Conservation (phyloP, 1,140 invertebrate genomes). For the Drosophila setifemur region DNA sequence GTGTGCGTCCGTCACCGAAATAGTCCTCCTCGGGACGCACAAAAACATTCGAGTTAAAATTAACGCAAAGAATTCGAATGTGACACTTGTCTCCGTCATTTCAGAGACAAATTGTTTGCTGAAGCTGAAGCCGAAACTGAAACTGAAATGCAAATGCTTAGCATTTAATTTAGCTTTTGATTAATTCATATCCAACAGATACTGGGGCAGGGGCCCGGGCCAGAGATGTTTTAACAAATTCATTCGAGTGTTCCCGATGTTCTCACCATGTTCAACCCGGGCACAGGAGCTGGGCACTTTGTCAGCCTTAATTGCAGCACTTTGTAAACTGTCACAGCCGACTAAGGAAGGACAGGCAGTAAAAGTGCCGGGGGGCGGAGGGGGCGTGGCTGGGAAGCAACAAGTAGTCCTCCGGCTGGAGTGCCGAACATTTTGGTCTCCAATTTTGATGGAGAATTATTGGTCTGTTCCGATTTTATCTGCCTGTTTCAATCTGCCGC, state of each 20-base stretch:
- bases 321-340: constrained; percentile 73
- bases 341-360: constrained; percentile 3
- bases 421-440: not conserved
- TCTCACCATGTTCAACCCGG: constrained; percentile 34
- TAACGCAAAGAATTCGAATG: constrained; percentile 24
- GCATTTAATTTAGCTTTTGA: constrained; percentile 39
- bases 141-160: constrained; percentile 31
- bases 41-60: not conserved
- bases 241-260: constrained; percentile 58
- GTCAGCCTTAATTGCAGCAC: constrained; percentile 77
- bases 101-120: constrained; percentile 44
- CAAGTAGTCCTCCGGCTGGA: constrained; percentile 34
- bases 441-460: constrained; percentile 66
- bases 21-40: constrained; percentile 14
- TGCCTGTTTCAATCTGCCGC: constrained; percentile 6
- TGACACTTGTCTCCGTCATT: constrained; percentile 40
- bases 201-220: constrained; percentile 11
- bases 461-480: constrained; percentile 5
- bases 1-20: constrained; percentile 25
- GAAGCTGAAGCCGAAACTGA: not conserved
- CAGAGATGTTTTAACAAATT: constrained; percentile 59
- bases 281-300: constrained; percentile 53
- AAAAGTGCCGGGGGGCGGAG: constrained; percentile 11
- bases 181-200: constrained; percentile 59
- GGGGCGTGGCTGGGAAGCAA: constrained; percentile 20